These are phyloP conservation scores for Hippocampus zosterae DNA, from an alignment of 2,113 vertebrate species.

Conservation along the genomic window DNA sequence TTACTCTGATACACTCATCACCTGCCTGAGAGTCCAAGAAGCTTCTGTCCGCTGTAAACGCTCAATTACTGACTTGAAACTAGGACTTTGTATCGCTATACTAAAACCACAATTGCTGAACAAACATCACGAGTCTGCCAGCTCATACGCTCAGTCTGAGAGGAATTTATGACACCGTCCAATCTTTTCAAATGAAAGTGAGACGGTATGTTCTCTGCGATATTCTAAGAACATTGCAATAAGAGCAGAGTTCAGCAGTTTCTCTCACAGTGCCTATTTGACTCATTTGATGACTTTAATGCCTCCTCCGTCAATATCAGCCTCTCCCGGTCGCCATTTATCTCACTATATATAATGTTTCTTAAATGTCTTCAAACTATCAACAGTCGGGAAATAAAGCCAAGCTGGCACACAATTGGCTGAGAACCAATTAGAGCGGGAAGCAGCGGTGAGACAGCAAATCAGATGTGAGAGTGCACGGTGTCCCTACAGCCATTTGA, in stretches of 20 bases:
- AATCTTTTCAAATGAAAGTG: background rate
- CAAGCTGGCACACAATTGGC: conserved; percentile 31
- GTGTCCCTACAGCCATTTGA: conserved; percentile 47
- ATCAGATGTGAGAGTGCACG: conserved; percentile 31
- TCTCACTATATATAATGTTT: background rate
- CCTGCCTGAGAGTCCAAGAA: conserved; percentile 30
- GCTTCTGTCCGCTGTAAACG: conserved; percentile 2
- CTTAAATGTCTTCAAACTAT: conserved; percentile 16
- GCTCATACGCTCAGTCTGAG: background rate
- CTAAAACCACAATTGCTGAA: conserved; percentile 3
- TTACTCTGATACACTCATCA: conserved; percentile 44
- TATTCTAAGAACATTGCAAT: background rate
- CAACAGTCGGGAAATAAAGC: conserved; percentile 15
- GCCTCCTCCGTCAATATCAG: background rate
- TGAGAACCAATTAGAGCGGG: conserved; percentile 30
- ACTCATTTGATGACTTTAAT: background rate
- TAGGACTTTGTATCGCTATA: background rate
- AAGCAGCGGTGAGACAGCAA: conserved; percentile 34
- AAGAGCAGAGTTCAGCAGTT: background rate
- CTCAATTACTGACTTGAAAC: background rate
- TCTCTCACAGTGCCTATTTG: background rate
- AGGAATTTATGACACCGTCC: background rate
- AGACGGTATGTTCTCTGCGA: background rate
- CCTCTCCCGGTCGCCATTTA: background rate
- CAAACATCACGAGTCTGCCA: background rate